A percentile compares a stretch with the other conserved stretches of the same genome.
Conservation (phyloP, 2,797 vertebrate genomes). For the Chiroxiphia lanceolata region DNA sequence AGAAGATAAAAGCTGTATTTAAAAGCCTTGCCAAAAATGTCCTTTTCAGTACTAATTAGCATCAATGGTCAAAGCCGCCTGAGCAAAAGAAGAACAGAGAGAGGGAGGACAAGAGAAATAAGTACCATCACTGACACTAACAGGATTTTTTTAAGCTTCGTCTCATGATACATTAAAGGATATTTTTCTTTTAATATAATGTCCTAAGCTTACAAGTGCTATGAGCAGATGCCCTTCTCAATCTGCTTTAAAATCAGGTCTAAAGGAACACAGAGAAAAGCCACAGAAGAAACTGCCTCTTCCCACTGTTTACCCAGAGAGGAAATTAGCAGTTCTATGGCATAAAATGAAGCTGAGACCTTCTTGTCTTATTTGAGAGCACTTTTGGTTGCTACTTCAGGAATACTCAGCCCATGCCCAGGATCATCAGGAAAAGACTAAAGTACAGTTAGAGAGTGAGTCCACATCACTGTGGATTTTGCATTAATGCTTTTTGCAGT, state of each 20-base stretch:
- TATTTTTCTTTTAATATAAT: constrained; percentile 51
- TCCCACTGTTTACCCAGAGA: not conserved
- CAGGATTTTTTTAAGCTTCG: constrained; percentile 47
- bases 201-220: not conserved
- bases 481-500: not conserved
- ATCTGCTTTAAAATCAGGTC: constrained; percentile 25
- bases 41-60: constrained; percentile 86
- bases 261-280: not conserved
- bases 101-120: constrained; percentile 51
- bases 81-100: constrained; percentile 53
- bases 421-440: not conserved
- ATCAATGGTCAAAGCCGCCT: constrained; percentile 67
- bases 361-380: not conserved
- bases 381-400: not conserved
- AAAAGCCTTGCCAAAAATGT: constrained; percentile 81
- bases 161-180: constrained; percentile 57
- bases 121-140: constrained; percentile 52
- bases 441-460: not conserved
- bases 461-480: not conserved
- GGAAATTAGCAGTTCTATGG: not conserved
- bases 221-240: constrained; percentile 18
- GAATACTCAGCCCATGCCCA: not conserved
- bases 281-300: not conserved
- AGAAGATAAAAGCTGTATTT: constrained; percentile 79
- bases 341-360: not conserved